Conservation (phyloP, 2,888 invertebrate genomes). For the Carabus problematicus region DNA sequence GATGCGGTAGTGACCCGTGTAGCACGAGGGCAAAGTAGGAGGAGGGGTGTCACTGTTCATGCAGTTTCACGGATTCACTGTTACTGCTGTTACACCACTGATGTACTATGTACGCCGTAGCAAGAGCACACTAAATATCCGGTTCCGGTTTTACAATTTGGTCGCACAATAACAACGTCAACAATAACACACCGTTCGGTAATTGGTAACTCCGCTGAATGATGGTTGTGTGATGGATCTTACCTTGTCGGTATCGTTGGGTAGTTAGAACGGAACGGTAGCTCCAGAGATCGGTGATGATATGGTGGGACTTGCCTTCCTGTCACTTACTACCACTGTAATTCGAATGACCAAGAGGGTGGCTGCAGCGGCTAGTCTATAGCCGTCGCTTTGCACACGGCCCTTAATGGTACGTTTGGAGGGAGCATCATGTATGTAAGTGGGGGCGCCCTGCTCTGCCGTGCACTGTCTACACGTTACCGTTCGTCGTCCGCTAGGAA, state of each 20-base stretch:
- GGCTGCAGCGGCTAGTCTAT: slow-evolving; percentile 66
- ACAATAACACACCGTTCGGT: too few relatives aligned
- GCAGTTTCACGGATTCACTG: too few relatives aligned
- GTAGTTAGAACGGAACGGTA: slow-evolving; percentile 51
- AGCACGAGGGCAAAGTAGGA: neutral
- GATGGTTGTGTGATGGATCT: slow-evolving; percentile 43
- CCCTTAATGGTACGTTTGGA: slow-evolving; percentile 54
- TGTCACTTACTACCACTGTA: slow-evolving; percentile 67
- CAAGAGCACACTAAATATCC: too few relatives aligned
- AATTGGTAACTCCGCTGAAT: slow-evolving; percentile 46
- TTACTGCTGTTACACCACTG: too few relatives aligned
- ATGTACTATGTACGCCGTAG: too few relatives aligned
- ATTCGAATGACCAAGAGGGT: slow-evolving; percentile 66
- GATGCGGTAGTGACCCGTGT: neutral
- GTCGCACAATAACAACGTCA: too few relatives aligned
- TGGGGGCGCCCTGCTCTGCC: slow-evolving; percentile 10
- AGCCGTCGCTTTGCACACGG: slow-evolving; percentile 67
- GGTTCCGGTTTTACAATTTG: too few relatives aligned
- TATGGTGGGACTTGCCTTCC: slow-evolving; percentile 56
- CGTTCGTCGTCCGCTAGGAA: slow-evolving; percentile 53
- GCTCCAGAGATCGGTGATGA: slow-evolving; percentile 47
- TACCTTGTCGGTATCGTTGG: slow-evolving; percentile 60
- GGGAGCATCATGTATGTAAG: slow-evolving; percentile 42
- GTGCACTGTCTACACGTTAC: neutral
- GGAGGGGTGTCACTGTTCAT: neutral